These are phyloP conservation scores for Dryobotodes eremita DNA, from an alignment of 2,888 invertebrate species.

Conservation along the genomic window DNA sequence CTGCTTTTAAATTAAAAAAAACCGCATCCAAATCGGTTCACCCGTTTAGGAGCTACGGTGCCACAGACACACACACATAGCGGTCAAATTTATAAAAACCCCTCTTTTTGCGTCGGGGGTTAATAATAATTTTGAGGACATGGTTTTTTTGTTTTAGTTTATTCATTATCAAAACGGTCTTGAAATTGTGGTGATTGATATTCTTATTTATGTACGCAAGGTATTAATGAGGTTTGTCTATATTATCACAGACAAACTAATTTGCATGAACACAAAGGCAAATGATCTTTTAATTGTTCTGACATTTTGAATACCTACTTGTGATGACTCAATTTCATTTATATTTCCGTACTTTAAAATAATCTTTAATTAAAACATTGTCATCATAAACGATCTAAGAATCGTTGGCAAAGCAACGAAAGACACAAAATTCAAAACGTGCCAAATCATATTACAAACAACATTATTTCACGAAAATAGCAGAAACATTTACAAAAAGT, in stretches of 20 bases:
- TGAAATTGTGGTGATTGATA: neutral
- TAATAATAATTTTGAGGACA: neutral
- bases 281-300: neutral
- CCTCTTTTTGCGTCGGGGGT: too few relatives aligned
- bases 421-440: neutral
- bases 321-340: neutral
- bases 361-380: neutral
- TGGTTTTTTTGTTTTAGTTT: too few relatives aligned
- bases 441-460: conserved; percentile 17
- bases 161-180: neutral
- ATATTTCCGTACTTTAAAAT: neutral
- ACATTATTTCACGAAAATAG: conserved; percentile 21
- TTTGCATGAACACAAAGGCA: neutral
- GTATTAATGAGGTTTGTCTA: neutral
- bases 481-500: conserved; percentile 57
- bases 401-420: conserved; percentile 6
- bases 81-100: too few relatives aligned
- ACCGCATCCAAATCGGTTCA: too few relatives aligned
- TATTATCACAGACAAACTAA: neutral
- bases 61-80: too few relatives aligned
- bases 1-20: too few relatives aligned
- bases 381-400: neutral
- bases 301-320: neutral
- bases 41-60: too few relatives aligned
- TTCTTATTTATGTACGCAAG: too few relatives aligned